Base-by-base conservation (phyloP, 2,888 invertebrate species). In the Temnothorax rugatulus region DNA sequence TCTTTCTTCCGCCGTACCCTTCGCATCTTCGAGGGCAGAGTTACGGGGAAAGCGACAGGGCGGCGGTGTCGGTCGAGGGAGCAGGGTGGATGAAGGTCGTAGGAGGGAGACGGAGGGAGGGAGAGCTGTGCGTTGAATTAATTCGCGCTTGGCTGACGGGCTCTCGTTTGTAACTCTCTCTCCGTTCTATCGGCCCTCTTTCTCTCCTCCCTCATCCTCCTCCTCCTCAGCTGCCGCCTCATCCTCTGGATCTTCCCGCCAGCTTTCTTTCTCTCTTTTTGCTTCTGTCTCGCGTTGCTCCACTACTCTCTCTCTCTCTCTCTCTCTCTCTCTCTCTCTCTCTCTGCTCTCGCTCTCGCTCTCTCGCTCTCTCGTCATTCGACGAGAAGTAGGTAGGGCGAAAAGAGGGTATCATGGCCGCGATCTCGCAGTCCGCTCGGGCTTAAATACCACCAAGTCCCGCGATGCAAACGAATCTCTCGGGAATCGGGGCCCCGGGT, bases 141-240 rank as follows among this genome's bases (percentile, higher is more conserved):
- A 94, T 94, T 94, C 91, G 93, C 93, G 93, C 93, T 94, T 93
- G 93, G 92, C 90, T 91, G 93, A 93, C 93, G 91, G 90, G 91
- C 90, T 90, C 88, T 88, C 90, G 88, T 89, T 91, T 90, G 90
- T 87, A 90, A 89, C 90, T 88, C 87, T 88, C 89, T 84, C 69
- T 86, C 64, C 87, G 83, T 85, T 79, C 86, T 84, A 73, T 84
- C 84, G 82, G 84, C 84, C 86, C 87, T 83, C 77, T 76, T 86
- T 79, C 86, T 73, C 82, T 82, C 66, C 64, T 74, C 50, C 54
- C 59, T 89, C 88, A 84, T 87, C 87, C 85, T 88, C 83, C 82
- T 57, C 4, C 29, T 83, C 83, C 29, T 83, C 83, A 1, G 68
- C 59, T 81, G 75, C 74, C 73, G 84, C 82, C 85, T 79, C 87